Conservation (phyloP, 2,888 invertebrate genomes). For the Chaetoderma sp. region DNA sequence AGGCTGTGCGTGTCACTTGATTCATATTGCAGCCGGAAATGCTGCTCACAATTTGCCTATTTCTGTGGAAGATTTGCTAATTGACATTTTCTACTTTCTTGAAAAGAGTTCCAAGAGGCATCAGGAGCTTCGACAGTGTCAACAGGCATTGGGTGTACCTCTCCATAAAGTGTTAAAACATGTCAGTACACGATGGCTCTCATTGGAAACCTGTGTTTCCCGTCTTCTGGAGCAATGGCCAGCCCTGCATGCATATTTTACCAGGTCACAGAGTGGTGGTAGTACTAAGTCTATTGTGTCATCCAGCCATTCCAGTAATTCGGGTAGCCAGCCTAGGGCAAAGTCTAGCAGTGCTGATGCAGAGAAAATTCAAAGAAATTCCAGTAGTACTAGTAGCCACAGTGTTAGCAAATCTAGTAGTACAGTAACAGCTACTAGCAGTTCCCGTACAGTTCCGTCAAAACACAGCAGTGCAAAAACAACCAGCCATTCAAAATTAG, state of each 20-base stretch:
- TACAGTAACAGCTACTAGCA: too few relatives aligned
- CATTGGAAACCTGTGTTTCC: constrained; percentile 13
- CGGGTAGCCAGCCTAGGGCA: too few relatives aligned
- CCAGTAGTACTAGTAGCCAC: too few relatives aligned
- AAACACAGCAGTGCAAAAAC: too few relatives aligned
- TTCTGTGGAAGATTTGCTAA: constrained; percentile 12
- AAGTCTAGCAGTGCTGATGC: too few relatives aligned
- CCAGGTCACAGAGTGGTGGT: too few relatives aligned
- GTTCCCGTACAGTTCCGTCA: too few relatives aligned
- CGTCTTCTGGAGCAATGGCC: constrained; percentile 29
- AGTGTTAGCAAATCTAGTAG: too few relatives aligned
- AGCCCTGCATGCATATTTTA: constrained; percentile 25
- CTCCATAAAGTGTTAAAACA: constrained; percentile 23
- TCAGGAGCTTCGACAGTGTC: constrained; percentile 8
- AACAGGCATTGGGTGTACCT: constrained; percentile 8
- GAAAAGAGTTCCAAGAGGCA: constrained; percentile 18
- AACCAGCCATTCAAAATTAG: too few relatives aligned
- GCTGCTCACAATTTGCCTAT: constrained; percentile 17
- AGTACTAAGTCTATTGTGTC: too few relatives aligned
- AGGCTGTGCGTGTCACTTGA: constrained; percentile 30
- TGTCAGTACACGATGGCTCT: constrained; percentile 27
- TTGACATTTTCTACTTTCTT: constrained; percentile 10
- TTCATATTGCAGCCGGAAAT: constrained; percentile 35
- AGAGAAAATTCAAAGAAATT: too few relatives aligned
- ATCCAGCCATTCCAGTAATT: too few relatives aligned